Base-by-base conservation (phyloP, 2,888 invertebrate species). In the Acronicta aceris region DNA sequence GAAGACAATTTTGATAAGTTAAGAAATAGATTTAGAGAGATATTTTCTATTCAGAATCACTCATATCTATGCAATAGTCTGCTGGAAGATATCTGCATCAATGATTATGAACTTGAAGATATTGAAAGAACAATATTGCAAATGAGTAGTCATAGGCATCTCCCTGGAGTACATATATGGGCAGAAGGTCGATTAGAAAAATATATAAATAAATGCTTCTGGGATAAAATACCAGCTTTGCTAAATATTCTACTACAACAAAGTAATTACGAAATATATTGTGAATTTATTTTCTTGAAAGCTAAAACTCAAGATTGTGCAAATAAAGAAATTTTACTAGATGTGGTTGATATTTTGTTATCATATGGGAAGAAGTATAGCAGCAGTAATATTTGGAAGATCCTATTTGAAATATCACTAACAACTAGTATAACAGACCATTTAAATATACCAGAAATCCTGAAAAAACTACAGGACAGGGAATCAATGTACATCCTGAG, bases 111-210 rank as follows among this genome's bases (percentile, higher is more conserved):
- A 45, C 48, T 78, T 43, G 60, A 71, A 58, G 56, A 77, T 54
- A 59, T 92, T 41, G 60, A 75, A 59, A 61, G 74, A 40, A 84
- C 86, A 16, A 66, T 92, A 45, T 33, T 51, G n/a, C 83, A 86
- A 76, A 57, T 80, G 13, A 73, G 79, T 48, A 61, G 33, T 5
- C 81, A 86, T 66, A 57, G 16, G 17, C 69, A 83, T 61, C 71
- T 67, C 5, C 89, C 90, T 43, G 94, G 92, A 30, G 71, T 87
- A 12, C 80, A 79, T 53, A 41, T 79, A 2, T 94, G 93, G 93
- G 84, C 84, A 42, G 86, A 89, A 61, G 79, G 65, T 27, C 78
- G 81, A 54, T 63, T 92, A 9, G 69, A 79, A 69, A 86, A 79
- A 66, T 83, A 67, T 77, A 71, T 92, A 27, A 47, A 72, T 41